Percentiles rank a stretch among this genome's conserved stretches.
Evolutionary conservation across 2,113 vertebrate species (phyloP).

Genomic region (Ursus arctos): DNA sequence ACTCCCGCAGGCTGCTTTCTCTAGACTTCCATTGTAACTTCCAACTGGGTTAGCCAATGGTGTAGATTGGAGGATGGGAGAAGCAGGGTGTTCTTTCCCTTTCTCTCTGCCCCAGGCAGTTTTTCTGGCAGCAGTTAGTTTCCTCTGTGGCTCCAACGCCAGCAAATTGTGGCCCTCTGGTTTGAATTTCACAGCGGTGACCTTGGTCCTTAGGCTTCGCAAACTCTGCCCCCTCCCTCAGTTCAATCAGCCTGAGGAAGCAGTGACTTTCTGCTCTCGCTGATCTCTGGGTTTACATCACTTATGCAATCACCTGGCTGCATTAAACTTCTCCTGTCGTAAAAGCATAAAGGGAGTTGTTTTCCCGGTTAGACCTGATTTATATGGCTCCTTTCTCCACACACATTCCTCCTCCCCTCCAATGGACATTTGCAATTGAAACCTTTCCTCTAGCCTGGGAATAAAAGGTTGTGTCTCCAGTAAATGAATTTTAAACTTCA

Average conservation of each 20-base stretch:
- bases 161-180: too few relatives aligned
- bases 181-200: not conserved
- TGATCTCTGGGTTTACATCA: not conserved
- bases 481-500: not conserved
- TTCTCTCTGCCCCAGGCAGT: not conserved
- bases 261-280: not conserved
- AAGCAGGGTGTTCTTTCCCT: not conserved
- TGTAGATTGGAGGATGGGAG: not conserved
- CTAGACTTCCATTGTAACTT: not conserved
- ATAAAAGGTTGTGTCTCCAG: not conserved
- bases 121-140: not conserved
- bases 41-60: too few relatives aligned
- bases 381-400: not conserved
- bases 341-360: not conserved
- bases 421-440: not conserved
- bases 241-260: not conserved
- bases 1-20: not conserved
- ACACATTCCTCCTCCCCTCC: not conserved
- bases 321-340: not conserved
- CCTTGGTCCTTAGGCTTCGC: not conserved
- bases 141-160: not conserved
- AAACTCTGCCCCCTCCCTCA: not conserved
- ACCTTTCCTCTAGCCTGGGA: not conserved
- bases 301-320: not conserved
- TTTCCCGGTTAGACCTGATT: not conserved